Evolutionary conservation across 2,888 invertebrate genomes (phyloP).

Genomic region (Cryptocephalus primarius): DNA sequence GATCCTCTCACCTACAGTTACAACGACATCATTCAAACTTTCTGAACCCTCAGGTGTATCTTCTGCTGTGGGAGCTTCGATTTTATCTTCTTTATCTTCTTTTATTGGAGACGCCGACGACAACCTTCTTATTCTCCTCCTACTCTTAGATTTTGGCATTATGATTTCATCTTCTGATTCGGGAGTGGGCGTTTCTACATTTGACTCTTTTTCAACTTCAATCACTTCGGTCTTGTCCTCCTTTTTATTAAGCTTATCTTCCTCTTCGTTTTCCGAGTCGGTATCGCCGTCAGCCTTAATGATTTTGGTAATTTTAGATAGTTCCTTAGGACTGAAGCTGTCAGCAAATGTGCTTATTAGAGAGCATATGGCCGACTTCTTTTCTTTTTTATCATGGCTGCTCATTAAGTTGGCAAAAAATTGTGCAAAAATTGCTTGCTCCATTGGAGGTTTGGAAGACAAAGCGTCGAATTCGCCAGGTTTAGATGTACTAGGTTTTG

Average conservation of each 20-base stretch:
- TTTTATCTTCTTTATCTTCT: not conserved
- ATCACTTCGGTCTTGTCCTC: slow-evolving; percentile 3
- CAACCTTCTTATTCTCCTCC: slow-evolving; percentile 7
- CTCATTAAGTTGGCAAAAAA: slow-evolving; percentile 25
- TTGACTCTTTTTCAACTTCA: slow-evolving; percentile 2
- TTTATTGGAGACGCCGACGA: slow-evolving; percentile 6
- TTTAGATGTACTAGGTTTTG: not conserved
- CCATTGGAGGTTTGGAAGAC: slow-evolving; percentile 12
- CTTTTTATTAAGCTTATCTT: slow-evolving; percentile 8
- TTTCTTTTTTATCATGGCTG: slow-evolving; percentile 22
- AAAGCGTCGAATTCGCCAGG: not conserved
- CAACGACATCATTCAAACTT: slow-evolving; percentile 22
- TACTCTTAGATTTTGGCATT: slow-evolving; percentile 10
- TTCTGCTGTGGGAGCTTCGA: slow-evolving; percentile 5
- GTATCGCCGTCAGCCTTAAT: slow-evolving; percentile 46
- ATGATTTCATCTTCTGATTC: slow-evolving; percentile 7
- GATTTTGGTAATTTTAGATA: slow-evolving; percentile 47
- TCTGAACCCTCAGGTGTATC: slow-evolving; percentile 13
- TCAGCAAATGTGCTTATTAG: slow-evolving; percentile 25
- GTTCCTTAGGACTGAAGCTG: slow-evolving; percentile 27
- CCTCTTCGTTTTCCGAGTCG: slow-evolving; percentile 37
- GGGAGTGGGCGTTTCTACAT: slow-evolving; percentile 1
- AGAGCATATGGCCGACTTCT: slow-evolving; percentile 21
- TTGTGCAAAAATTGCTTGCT: slow-evolving; percentile 23
- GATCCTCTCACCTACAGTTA: slow-evolving; percentile 19